These are phyloP conservation scores for Masnerella sp. DNA, from an alignment of 2,888 invertebrate genomes.

Conservation along the genomic window DNA sequence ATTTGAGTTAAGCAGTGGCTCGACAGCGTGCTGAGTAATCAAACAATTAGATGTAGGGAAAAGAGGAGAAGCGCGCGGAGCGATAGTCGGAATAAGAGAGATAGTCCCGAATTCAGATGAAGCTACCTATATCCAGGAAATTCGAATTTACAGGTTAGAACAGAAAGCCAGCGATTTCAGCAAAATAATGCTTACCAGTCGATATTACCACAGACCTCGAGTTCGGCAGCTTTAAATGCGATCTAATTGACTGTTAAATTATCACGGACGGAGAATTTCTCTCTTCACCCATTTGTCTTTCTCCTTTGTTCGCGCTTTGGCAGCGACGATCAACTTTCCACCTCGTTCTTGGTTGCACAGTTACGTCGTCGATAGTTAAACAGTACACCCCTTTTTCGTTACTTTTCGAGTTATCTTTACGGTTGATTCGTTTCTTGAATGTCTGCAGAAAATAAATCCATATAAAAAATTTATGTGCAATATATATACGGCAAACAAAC, in stretches of 20 bases:
- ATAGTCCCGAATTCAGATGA: conserved; percentile 60
- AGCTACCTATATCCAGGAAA: conserved; percentile 63
- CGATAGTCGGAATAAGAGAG: conserved; percentile 44
- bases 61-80: conserved; percentile 41
- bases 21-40: conserved; percentile 77
- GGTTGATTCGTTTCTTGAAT: background rate
- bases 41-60: conserved; percentile 74
- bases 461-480: too few relatives aligned
- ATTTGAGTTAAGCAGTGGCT: conserved; percentile 75
- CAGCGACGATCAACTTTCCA: conserved; percentile 59
- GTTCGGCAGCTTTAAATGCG: conserved; percentile 68
- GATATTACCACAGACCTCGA: conserved; percentile 69
- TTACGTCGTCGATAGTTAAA: conserved; percentile 42
- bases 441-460: too few relatives aligned
- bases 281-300: conserved; percentile 59
- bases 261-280: conserved; percentile 67
- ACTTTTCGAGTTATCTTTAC: conserved; percentile 4
- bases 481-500: too few relatives aligned
- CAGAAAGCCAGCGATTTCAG: conserved; percentile 71
- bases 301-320: conserved; percentile 57
- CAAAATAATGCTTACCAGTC: conserved; percentile 75
- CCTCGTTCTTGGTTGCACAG: conserved; percentile 53
- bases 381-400: conserved; percentile 31
- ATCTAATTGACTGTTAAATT: conserved; percentile 77
- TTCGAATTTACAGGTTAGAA: conserved; percentile 60